These are phyloP conservation scores for Drosophila parabipectinata DNA, from an alignment of 1,140 invertebrate genomes.

Conservation along the genomic window DNA sequence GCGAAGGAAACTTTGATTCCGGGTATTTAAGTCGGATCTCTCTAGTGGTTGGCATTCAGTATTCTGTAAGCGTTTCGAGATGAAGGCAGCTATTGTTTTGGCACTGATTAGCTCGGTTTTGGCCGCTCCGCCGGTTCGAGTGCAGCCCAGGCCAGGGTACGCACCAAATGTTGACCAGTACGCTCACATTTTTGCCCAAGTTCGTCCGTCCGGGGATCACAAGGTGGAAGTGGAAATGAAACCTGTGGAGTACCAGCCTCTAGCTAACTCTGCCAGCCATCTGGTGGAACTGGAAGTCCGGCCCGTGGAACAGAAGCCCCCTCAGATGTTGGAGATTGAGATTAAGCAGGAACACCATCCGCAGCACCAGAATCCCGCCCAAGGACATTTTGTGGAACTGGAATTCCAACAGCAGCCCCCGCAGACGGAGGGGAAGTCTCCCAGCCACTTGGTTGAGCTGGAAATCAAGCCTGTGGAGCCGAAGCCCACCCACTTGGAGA, in stretches of 20 bases:
- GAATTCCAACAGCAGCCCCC: slow-evolving; percentile 1
- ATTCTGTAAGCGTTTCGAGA: slow-evolving; percentile 24
- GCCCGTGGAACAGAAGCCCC: slow-evolving; percentile 7
- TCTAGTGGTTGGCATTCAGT: slow-evolving; percentile 28
- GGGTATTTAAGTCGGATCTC: slow-evolving; percentile 54
- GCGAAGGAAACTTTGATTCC: neutral
- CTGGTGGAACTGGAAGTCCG: slow-evolving; percentile 15
- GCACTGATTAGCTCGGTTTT: slow-evolving; percentile 37
- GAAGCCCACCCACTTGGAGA: slow-evolving; percentile 19
- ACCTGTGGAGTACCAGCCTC: slow-evolving; percentile 8
- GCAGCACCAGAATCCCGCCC: slow-evolving; percentile 1
- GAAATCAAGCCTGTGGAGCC: slow-evolving; percentile 11
- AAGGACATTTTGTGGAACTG: slow-evolving; percentile 21
- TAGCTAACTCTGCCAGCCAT: slow-evolving; percentile 8
- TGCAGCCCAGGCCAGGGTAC: neutral
- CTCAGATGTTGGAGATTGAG: slow-evolving; percentile 37
- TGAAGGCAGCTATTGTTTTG: slow-evolving; percentile 53
- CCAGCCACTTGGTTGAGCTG: slow-evolving; percentile 14
- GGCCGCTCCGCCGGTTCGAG: slow-evolving; percentile 34
- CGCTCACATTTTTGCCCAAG: slow-evolving; percentile 47
- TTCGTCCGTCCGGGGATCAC: slow-evolving; percentile 2
- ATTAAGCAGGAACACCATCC: slow-evolving; percentile 4
- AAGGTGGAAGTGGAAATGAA: slow-evolving; percentile 9
- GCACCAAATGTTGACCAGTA: slow-evolving; percentile 18
- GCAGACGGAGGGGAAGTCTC: neutral